Base-by-base conservation (phyloP, 1,140 invertebrate species). In the Orchestia grillus region DNA sequence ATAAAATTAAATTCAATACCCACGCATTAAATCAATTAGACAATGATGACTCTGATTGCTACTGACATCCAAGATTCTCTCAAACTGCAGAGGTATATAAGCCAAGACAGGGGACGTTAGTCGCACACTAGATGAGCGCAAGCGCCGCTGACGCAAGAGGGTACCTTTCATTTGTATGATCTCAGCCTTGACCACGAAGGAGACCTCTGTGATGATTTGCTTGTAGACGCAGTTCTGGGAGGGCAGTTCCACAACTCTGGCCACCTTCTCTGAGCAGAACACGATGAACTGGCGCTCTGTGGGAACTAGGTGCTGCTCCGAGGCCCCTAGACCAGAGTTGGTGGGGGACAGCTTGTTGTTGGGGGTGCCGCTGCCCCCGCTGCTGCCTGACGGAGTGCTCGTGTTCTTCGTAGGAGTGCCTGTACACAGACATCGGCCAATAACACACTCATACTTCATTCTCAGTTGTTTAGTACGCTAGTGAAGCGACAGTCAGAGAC, bases 121-220 rank as follows among this genome's bases (percentile, higher is more conserved):
- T 28, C 11, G 62, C 1, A 77, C 62, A 36, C 6, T 53, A 53
- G 6, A 53, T 40, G 8, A 88, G 8, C 87, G 8, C 87, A 40
- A 15, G 87, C 87, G 42, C 4, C 4, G 87, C 36, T 43, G 88
- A 16, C 0, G 41, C 41, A 16, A 42, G 41, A 91, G 44, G 91
- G 94, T 97, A 99, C 99, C 99, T 98, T 99, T 99, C 97, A 99
- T 98, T 97, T 98, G 98, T 97, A 99, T 98, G 97, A 99, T 98
- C 98, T 99, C 99, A 96, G 99, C 98, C 97, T 99, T 99, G 96
- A 99, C 98, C 96, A 99, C 99, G 98, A 99, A 99, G 97, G 99
- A 98, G 94, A 98, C 98, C 97, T 99, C 98, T 96, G 98, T 98
- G 97, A 99, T 98, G 97, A 99, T 98, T 97, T 98, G 98, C 96